Base-by-base conservation (phyloP, 2,113 vertebrate species). In the Riparia riparia region DNA sequence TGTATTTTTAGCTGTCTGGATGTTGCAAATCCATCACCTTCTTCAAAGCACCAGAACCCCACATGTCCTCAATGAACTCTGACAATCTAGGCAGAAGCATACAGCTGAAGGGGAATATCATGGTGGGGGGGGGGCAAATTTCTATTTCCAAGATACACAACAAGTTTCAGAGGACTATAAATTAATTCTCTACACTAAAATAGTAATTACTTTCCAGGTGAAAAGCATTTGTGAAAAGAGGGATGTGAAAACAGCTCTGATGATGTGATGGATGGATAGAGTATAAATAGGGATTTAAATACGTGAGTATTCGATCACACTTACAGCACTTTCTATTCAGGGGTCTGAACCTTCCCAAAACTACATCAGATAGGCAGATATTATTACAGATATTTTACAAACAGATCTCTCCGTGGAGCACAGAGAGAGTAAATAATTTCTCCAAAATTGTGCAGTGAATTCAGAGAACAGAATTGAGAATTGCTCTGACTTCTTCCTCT, bases 1-100 rank as follows among this genome's bases (percentile, higher is more conserved):
- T 39, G 58, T 90, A 88, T 86, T 94, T 95, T 90, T 92, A 94
- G 85, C 85, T 83, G 70, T 78, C 61, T 71, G 82, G 87, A 87
- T 93, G 83, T 16, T 87, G 74, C 47, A 85, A 69, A 85, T 92
- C 82, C 86, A 92, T 90, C 79, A 93, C 74, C 71, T 77, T 51
- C 54, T 90, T 88, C 82, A 76, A 82, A 80, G 58, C 63, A 82
- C 41, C 49, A 85, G 73, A 82, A 90, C 22, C 57, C 45, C 63
- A 72, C 25, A 31, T 79, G 71, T 45, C 90, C 79, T 42, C 42
- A 73, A 44, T 50, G 47, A 69, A 95, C 58, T 73, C 77, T 73
- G 80, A 66, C 9, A 69, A 61, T 50, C 50, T 49, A 58, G 37
- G 53, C 69, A 69, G 79, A 85, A 17, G 16, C n/a, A 65, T 31